Percentiles rank a stretch among this genome's conserved stretches.
phyloP scores from a whole-genome alignment of 2,113 vertebrate genomes.

The Myxocyprinus asiaticus region DNA sequence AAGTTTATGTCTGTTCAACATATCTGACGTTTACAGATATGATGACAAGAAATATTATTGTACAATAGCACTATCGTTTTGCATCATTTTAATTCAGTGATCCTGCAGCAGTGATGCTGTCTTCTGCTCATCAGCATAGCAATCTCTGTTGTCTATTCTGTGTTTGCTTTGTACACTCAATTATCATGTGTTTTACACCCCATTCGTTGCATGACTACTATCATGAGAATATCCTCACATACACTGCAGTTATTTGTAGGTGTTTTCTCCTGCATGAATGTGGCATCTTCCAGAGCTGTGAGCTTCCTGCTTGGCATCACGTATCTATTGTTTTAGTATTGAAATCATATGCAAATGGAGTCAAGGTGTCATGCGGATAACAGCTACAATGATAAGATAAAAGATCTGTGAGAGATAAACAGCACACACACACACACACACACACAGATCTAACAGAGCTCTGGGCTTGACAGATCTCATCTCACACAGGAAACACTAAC shows the following conservation, averaged over 20 bases:
- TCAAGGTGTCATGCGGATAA: not conserved
- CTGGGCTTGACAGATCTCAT: not conserved
- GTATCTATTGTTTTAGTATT: not conserved
- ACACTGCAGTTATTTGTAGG: not conserved
- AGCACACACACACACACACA: too few relatives aligned
- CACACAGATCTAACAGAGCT: not conserved
- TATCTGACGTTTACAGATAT: too few relatives aligned
- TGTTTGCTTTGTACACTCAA: slow-evolving; percentile 16
- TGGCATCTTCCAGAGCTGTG: not conserved
- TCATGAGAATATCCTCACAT: not conserved
- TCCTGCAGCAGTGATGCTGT: not conserved
- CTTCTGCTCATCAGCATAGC: slow-evolving; percentile 46
- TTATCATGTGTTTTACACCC: not conserved
- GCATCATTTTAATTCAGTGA: not conserved
- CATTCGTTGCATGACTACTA: not conserved
- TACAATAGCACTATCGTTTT: not conserved
- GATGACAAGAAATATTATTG: not conserved
- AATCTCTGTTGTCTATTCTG: slow-evolving; percentile 2
- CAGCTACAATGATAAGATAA: slow-evolving; percentile 9
- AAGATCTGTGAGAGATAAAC: slow-evolving; percentile 3
- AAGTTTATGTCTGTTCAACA: not conserved
- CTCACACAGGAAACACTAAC: slow-evolving; percentile 4
- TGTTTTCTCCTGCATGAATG: not conserved
- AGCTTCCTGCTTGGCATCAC: not conserved
- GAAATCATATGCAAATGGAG: slow-evolving; percentile 19